Evolutionary conservation across 1,140 invertebrate genomes (phyloP), one percentile per base, ranked within the genome.

Genomic region (Rhagoletis pomonella): DNA sequence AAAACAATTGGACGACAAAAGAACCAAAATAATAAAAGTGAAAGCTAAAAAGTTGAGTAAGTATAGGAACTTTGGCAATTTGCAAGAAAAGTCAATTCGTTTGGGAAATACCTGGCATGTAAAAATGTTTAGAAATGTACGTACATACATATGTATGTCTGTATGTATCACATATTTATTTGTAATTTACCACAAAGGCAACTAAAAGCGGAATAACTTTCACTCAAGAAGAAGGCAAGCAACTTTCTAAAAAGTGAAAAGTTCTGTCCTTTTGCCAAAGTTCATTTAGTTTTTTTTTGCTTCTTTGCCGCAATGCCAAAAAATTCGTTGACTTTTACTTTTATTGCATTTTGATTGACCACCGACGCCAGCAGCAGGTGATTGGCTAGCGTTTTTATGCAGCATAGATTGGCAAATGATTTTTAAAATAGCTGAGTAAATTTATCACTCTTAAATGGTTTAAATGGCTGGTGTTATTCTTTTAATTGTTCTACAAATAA

Each of bases 201-300:
- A 29, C 29, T 29, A 29, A 29, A 81, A 55, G 47, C 47, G 55
- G 12, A 55, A 19, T 14, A 81, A 81, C 73, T 81, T 81, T 81
- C 73, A 81, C 73, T 81, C 39, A 12, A 42, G 5, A 55, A 1
- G 47, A 50, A 55, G 3, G 47, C 50, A 81, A 55, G 42, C 14
- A 58, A 81, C 73, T 81, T 81, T 55, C 73, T 81, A 81, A 81
- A 77, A 77, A 81, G 47, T 81, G 73, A 55, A 81, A 81, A 81
- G 73, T 81, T 81, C 14, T 81, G 73, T 29, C n/a, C 29, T 55
- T 81, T 81, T 81, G 44, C 2, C 47, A 67, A 67, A 29, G 64
- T 67, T 67, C n/a, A 10, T 29, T 2, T 10, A 29, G 17, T 81
- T 81, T 29, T 29, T 29, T 81, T 29, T 58, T 81, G 73, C n/a